Base-by-base conservation (phyloP, 1,140 invertebrate species). In the Drosophila equinoxialis region DNA sequence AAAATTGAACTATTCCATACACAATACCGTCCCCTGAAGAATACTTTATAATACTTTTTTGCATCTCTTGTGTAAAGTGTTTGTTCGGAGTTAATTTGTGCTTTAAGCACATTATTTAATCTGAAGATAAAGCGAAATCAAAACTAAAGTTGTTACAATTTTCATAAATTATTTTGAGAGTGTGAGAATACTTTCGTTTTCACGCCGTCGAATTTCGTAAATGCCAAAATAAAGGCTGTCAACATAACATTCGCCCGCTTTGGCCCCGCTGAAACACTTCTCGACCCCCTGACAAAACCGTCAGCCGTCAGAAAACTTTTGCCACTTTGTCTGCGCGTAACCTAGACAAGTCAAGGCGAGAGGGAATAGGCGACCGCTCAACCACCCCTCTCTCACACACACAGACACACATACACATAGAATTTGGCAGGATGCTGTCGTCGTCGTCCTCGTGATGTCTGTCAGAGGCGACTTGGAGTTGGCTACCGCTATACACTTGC, bases 401-500 rank as follows among this genome's bases (percentile, higher is more conserved):
- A 17, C 17, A 17, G 17, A 35, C 7, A 17, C 26, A 42, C 26
- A 51, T 1, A 20, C 45, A 20, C 17, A 8, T 3, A 51, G 17
- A 51, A 51, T 51, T 51, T 51, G 17, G 45, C 10, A 51, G 17
- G 17, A 8, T 51, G 45, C 45, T 51, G 45, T 23, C 17, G 45
- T 23, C 20, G 45, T 4, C 30, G 8, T 82, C 73, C 68, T 76
- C 66, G 66, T 54, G 59, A 58, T 48, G 68, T 64, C 79, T 81
- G 74, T 78, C 70, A 70, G 73, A 65, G 65, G 41, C 41, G 55
- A 72, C 74, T 68, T 75, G 54, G 45, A 71, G 26, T 68, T 79
- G 65, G 51, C 62, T 68, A 67, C 73, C 77, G 66, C 57, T 65
- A 59, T 55, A 81, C 79, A 87, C 83, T 82, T 82, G 74, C 74